Evolutionary conservation across 2,797 vertebrate species (phyloP), one percentile per base, ranked within the genome.

Genomic region (Paguma larvata): DNA sequence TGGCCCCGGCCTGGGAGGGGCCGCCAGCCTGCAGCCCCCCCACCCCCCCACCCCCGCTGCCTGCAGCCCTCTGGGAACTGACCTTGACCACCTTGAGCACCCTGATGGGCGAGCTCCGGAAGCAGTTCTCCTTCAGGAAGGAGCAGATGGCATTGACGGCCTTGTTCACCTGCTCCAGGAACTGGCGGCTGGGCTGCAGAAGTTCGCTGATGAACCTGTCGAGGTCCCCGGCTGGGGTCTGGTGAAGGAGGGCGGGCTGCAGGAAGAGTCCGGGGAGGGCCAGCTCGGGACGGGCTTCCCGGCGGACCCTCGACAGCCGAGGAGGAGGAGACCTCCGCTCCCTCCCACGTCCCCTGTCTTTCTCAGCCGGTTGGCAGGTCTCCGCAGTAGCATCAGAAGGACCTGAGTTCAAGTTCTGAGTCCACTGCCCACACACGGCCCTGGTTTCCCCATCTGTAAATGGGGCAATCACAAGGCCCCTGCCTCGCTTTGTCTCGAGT

Each of bases 61-160:
- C 62, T 18, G 1, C 15, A 25, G 75, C n/a, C 18, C 44, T 34
- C 19, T 13, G 6, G 27, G 44, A 56, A 19, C 97, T 73, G 34
- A 97, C 97, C 97, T 97, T 98, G 70, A 97, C 94, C 32, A 97
- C 89, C 72, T 97, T 97, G 59, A 97, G 86, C 68, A 97, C 97
- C 67, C 92, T 98, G 90, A 51, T 96, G 90, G 94, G 11, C 18
- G 94, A 96, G 27, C 93, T 86, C 94, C 2, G 93, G 97, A 97
- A 97, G 94, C 97, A 97, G 63, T 96, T 97, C 23, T 91, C 90
- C 62, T 78, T 88, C 80, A 98, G 91, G 84, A 98, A 98, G 0
- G 95, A 95, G 34, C 98, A 98, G 89, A 97, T 96, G 89, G 56
- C 63, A 12, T 97, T 10, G 0, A 98, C 62, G 0, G 97, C 97